Base-by-base conservation (phyloP, 2,888 invertebrate genomes). In the Rhopalosiphum nymphaeae region DNA sequence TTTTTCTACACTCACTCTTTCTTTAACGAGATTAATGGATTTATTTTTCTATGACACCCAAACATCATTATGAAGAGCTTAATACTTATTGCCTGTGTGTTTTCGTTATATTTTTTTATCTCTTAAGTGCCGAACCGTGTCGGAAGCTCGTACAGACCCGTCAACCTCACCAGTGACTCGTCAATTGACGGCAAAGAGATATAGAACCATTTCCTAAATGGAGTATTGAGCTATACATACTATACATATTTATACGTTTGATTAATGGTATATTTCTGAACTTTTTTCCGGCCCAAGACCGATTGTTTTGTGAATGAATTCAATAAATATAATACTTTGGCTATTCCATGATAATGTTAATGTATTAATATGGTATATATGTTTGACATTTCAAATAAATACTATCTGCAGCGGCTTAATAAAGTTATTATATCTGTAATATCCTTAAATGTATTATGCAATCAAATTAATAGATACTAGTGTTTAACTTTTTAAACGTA, bases 31-130 rank as follows among this genome's bases (percentile, higher is more conserved):
- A 94, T 94, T 94, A 94, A 94, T 94, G 93, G 93, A 86, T 94
- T 94, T 94, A 53, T 94, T n/a, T 84, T 88, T 90, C 25, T 86
- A 29, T 49, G 85, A 61, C 93, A 57, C 89, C 84, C 89, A 46
- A 93, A 93, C 93, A 86, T 94, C 93, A 61, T 90, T 94, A 90
- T 94, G 93, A 94, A 94, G 93, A 94, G 90, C 93, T 90, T 85
- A 89, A 44, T 89, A 89, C 78, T 89, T 89, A 89, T 88, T 56
- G 93, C 56, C 56, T 25, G 36, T 21, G 93, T 84, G 89, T 89
- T 56, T 78, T 78, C 29, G 78, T 44, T 78, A 46, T 67, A 21
- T 90, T 56, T 89, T 85, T 89, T 84, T 93, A 89, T 93, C 93
- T 93, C 90, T 56, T 90, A 90, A 93, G 93, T 93, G 93, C 93